Conservation (phyloP, 2,113 vertebrate species). For the Oryzias melastigma region DNA sequence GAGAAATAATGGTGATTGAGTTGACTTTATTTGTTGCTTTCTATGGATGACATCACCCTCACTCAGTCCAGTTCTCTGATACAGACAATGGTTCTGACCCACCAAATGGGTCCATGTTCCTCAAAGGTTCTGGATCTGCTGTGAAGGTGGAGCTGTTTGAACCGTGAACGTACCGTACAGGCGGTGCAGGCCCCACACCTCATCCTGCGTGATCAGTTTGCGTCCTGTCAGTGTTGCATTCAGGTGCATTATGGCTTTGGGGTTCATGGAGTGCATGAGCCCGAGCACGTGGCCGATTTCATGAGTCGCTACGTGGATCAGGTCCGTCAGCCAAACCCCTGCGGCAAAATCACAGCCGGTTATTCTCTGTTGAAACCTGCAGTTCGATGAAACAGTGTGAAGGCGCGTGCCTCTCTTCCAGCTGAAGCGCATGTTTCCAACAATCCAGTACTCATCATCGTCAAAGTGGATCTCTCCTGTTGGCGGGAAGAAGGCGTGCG, state of each 20-base stretch:
- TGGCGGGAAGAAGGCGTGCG: slow-evolving; percentile 93
- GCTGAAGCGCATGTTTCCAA: slow-evolving; percentile 95
- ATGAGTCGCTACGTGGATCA: slow-evolving; percentile 93
- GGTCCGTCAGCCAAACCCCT: slow-evolving; percentile 96
- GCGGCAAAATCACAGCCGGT: slow-evolving; percentile 33
- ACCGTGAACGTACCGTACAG: slow-evolving; percentile 87
- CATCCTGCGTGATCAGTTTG: slow-evolving; percentile 90
- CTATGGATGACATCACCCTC: too few relatives aligned
- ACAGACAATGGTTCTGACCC: too few relatives aligned
- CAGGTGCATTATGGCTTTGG: slow-evolving; percentile 91
- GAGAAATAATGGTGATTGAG: too few relatives aligned
- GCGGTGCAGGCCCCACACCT: slow-evolving; percentile 93
- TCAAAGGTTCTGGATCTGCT: background rate
- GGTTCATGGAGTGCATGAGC: slow-evolving; percentile 93
- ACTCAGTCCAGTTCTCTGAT: too few relatives aligned
- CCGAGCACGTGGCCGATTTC: slow-evolving; percentile 94
- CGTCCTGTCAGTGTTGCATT: slow-evolving; percentile 92
- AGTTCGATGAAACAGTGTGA: too few relatives aligned
- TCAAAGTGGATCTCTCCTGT: slow-evolving; percentile 97
- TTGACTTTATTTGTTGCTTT: too few relatives aligned
- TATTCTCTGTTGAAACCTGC: slow-evolving; percentile 2
- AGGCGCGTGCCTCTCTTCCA: slow-evolving; percentile 88
- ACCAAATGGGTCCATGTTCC: too few relatives aligned
- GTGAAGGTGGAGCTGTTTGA: background rate
- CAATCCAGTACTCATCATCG: slow-evolving; percentile 92